These are phyloP conservation scores for Plutella xylostella DNA, from an alignment of 2,888 invertebrate genomes.

Conservation along the genomic window DNA sequence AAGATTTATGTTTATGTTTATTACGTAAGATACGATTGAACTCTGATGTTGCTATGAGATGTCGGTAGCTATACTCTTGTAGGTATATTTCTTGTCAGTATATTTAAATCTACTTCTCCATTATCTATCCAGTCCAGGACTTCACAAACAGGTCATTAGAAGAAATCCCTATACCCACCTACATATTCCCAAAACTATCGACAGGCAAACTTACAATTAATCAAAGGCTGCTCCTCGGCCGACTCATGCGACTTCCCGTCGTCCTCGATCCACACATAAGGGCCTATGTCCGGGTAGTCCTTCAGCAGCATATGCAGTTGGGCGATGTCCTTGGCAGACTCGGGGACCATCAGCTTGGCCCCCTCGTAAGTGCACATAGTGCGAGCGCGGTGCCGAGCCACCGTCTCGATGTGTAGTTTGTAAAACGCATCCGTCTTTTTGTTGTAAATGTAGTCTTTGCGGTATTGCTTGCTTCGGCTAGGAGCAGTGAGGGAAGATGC, in stretches of 20 bases:
- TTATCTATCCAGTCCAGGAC: too few species aligned
- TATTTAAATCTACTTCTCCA: too few species aligned
- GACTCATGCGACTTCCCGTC: constrained; percentile 32
- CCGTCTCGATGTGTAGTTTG: constrained; percentile 37
- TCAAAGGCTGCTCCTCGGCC: constrained; percentile 28
- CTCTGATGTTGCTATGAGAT: too few species aligned
- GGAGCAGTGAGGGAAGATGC: constrained; percentile 14
- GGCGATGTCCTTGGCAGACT: constrained; percentile 24
- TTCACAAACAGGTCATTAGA: too few species aligned
- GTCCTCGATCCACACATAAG: constrained; percentile 28
- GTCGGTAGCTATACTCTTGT: too few species aligned
- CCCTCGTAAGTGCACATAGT: constrained; percentile 24
- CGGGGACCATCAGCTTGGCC: constrained; percentile 28
- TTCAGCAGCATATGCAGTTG: constrained; percentile 41
- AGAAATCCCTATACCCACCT: too few species aligned
- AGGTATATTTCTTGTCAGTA: too few species aligned
- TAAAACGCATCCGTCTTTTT: constrained; percentile 37
- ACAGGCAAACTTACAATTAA: constrained; percentile 27
- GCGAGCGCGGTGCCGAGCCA: constrained; percentile 1
- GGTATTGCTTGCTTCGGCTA: constrained; percentile 25
- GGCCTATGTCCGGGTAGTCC: constrained; percentile 34
- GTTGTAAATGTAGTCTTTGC: constrained; percentile 41
- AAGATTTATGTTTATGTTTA: too few species aligned
- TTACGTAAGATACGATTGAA: too few species aligned
- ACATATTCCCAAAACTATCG: too few species aligned